These are phyloP conservation scores for Anser brachyrhynchus DNA, from an alignment of 2,113 vertebrate genomes.

Conservation along the genomic window DNA sequence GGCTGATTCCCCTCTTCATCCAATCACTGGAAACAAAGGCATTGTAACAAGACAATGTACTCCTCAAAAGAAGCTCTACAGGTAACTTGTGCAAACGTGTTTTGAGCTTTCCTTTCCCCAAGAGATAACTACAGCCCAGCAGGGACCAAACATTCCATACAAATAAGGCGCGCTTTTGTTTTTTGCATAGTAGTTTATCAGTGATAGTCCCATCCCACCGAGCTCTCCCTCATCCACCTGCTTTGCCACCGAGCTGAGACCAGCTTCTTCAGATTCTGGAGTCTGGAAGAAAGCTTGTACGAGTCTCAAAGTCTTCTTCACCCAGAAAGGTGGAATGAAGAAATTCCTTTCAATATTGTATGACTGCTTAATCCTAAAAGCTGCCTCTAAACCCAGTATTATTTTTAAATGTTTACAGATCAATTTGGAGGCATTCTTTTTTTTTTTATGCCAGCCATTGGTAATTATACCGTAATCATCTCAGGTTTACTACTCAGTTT, in stretches of 20 bases:
- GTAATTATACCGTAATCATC: not conserved
- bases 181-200: constrained; percentile 84
- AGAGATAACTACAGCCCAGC: constrained; percentile 29
- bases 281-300: not conserved
- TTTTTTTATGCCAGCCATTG: not conserved
- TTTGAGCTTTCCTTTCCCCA: constrained; percentile 53
- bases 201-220: constrained; percentile 62
- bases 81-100: constrained; percentile 42
- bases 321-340: not conserved
- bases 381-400: not conserved
- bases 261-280: not conserved
- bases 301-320: not conserved
- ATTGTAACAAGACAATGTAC: not conserved
- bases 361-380: not conserved
- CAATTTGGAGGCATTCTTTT: not conserved
- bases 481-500: not conserved
- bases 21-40: constrained; percentile 21
- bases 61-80: constrained; percentile 37
- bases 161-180: constrained; percentile 79
- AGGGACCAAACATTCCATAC: constrained; percentile 55
- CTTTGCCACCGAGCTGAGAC: constrained; percentile 70
- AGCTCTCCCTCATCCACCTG: constrained; percentile 49
- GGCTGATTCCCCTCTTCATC: not conserved
- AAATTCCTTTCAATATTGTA: not conserved
- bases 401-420: not conserved